phyloP scores from a whole-genome alignment of 2,797 vertebrate genomes.

The Sphenodon punctatus region DNA sequence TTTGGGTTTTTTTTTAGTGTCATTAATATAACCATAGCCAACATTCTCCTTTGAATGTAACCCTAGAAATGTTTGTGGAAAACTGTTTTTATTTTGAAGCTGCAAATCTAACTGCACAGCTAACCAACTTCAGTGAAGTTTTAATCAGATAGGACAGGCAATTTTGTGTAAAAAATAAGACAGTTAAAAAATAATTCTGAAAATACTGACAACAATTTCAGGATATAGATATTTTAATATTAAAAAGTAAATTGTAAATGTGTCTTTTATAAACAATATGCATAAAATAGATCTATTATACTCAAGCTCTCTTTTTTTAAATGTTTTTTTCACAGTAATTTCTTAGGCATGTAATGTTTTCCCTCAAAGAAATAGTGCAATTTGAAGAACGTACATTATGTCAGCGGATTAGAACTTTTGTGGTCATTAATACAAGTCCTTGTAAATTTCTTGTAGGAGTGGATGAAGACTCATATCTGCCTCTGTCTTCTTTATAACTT shows the following conservation, averaged over 20 bases:
- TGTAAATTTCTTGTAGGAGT: slow-evolving; percentile 97
- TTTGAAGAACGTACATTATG: slow-evolving; percentile 67
- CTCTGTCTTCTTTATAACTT: slow-evolving; percentile 94
- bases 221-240: slow-evolving; percentile 82
- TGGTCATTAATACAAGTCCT: slow-evolving; percentile 88
- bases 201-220: slow-evolving; percentile 71
- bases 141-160: slow-evolving; percentile 53
- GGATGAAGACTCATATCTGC: slow-evolving; percentile 94
- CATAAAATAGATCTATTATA: slow-evolving; percentile 85
- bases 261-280: slow-evolving; percentile 86
- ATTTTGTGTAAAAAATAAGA: slow-evolving; percentile 45
- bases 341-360: slow-evolving; percentile 74
- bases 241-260: slow-evolving; percentile 85
- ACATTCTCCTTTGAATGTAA: slow-evolving; percentile 37
- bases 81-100: slow-evolving; percentile 49
- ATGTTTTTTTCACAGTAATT: slow-evolving; percentile 84
- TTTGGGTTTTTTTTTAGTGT: no score
- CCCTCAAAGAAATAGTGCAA: slow-evolving; percentile 81
- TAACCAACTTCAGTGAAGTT: slow-evolving; percentile 44
- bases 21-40: neutral
- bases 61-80: slow-evolving; percentile 38
- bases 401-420: slow-evolving; percentile 46
- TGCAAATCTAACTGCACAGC: slow-evolving; percentile 47
- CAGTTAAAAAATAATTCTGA: slow-evolving; percentile 59
- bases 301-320: slow-evolving; percentile 75